Base-by-base conservation (phyloP, 2,888 invertebrate genomes). In the Lithosia quadra region DNA sequence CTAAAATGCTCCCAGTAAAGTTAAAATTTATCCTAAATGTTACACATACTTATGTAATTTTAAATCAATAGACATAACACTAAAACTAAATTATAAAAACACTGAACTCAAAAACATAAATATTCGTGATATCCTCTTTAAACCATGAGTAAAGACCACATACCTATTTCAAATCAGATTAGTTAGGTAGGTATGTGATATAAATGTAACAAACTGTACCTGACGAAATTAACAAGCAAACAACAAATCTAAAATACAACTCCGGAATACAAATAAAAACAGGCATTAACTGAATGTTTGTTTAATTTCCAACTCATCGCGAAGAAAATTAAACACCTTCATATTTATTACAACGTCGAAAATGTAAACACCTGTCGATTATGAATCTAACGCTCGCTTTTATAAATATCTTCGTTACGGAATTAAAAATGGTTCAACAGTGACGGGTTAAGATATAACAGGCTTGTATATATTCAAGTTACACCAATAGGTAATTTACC, bases 351-450 rank as follows among this genome's bases (percentile, higher is more conserved):
- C 57, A 57, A 63, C 68, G 43, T 9, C 13, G 21, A 57, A 59
- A 71, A 73, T 69, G 80, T 80, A 75, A 78, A 77, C 75, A 78
- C 68, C 70, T 43, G 63, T 62, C 65, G 53, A 80, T 76, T 74
- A 73, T 78, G 66, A 71, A 70, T 68, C 68, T 69, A 69, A 67
- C 63, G 64, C 53, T 56, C 66, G 33, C 62, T 73, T 43, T 71
- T 71, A 67, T 65, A 70, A 68, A 66, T 66, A 72, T 63, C 67
- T 67, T 69, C 61, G 61, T 61, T 63, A 68, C 56, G 33, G 36
- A 71, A 74, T 64, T 71, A 66, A 76, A 68, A 62, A 68, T 71
- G 59, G 63, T 53, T 53, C 62, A 28, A 62, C 62, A 18, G 21
- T 65, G 39, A 63, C 59, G 22, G 62, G 39, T 65, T 64, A 39